Conservation (phyloP, 23 tunicate genomes). For the Botrylloides violaceus region DNA sequence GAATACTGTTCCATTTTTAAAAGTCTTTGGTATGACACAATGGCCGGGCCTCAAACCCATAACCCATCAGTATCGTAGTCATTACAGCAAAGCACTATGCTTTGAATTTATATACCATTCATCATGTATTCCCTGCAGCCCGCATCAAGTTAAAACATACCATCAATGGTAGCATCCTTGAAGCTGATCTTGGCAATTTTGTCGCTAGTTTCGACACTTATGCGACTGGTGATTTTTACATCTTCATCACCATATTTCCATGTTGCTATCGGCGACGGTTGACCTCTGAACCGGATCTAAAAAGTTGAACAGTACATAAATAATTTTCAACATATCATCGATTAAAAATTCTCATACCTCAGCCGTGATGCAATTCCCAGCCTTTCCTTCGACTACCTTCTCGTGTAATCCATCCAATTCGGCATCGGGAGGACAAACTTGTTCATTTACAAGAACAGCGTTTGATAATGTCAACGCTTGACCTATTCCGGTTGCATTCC, state of each 20-base stretch:
- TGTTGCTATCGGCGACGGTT: constrained; percentile 54
- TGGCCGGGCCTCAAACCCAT: no score
- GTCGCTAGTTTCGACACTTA: constrained; percentile 28
- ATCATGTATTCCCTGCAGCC: no score
- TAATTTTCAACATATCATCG: not conserved
- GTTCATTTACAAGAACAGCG: constrained; percentile 64
- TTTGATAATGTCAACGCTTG: constrained; percentile 45
- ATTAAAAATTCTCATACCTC: no score
- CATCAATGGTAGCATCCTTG: constrained; percentile 56
- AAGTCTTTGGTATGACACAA: no score
- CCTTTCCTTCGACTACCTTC: constrained; percentile 73
- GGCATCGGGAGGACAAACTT: constrained; percentile 74
- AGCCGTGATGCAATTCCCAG: constrained; percentile 38
- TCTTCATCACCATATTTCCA: constrained; percentile 69
- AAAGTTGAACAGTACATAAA: not conserved
- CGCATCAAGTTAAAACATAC: not conserved
- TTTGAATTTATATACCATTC: constrained; percentile 1
- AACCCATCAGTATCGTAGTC: no score
- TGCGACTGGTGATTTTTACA: constrained; percentile 55
- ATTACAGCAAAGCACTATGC: not conserved
- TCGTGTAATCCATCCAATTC: constrained; percentile 66
- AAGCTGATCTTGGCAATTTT: constrained; percentile 37
- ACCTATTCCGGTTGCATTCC: constrained; percentile 61
- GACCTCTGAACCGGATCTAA: constrained; percentile 44
- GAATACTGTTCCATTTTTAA: no score